phyloP scores from a whole-genome alignment of 2,797 vertebrate genomes.

The Myotis myotis region DNA sequence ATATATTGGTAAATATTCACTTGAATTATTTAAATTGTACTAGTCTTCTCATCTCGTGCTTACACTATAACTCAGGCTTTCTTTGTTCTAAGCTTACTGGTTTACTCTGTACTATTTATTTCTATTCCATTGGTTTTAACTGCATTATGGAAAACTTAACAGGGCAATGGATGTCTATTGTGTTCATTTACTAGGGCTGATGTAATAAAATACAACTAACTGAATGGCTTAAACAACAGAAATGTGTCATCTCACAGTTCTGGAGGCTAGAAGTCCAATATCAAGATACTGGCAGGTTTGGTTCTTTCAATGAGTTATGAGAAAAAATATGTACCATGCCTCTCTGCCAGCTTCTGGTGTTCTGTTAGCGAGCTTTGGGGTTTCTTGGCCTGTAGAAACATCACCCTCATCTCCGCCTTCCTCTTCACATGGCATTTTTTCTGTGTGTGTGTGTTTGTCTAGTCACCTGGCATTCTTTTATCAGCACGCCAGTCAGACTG shows the following conservation, averaged over 20 bases:
- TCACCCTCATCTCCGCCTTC: not conserved
- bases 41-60: not conserved
- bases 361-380: not conserved
- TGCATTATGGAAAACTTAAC: not conserved
- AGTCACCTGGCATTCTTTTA: not conserved
- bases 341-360: not conserved
- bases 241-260: not conserved
- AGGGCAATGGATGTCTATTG: not conserved
- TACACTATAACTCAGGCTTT: not conserved
- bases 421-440: not conserved
- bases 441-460: not conserved
- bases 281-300: not conserved
- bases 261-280: not conserved
- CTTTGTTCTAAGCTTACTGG: not conserved
- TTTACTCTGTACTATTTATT: not conserved
- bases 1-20: not conserved
- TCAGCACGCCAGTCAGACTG: not conserved
- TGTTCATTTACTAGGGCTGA: not conserved
- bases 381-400: not conserved
- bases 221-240: not conserved
- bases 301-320: not conserved
- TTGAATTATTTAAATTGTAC: not conserved
- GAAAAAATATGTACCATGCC: too few relatives aligned
- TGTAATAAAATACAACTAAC: not conserved
- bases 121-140: not conserved